These are phyloP conservation scores for Astropecten irregularis DNA, from an alignment of 53 echinoderm and acorn worm genomes.

Conservation along the genomic window DNA sequence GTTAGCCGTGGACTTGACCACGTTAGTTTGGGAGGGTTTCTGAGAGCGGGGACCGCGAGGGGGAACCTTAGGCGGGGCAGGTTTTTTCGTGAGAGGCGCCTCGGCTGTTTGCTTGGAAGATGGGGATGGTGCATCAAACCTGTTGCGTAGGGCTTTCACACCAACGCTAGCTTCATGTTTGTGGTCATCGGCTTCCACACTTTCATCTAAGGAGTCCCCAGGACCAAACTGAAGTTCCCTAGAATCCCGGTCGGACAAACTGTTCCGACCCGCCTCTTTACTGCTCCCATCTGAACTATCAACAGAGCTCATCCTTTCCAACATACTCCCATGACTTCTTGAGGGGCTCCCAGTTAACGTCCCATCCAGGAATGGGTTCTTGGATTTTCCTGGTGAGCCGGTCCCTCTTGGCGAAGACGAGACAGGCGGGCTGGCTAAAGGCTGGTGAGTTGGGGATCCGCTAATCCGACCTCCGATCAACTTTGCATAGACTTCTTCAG, in stretches of 20 bases:
- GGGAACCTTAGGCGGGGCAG: conserved; percentile 30
- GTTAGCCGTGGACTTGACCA: conserved; percentile 34
- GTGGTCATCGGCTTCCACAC: neutral
- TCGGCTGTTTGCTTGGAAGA: neutral
- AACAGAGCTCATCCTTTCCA: conserved; percentile 43
- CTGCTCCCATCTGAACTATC: conserved; percentile 40
- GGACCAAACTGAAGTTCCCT: conserved; percentile 49
- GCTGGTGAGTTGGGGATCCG: neutral
- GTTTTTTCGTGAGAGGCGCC: neutral
- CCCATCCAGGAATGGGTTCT: conserved; percentile 34
- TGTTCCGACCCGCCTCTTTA: conserved; percentile 6
- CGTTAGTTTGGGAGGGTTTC: conserved; percentile 1
- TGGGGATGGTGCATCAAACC: conserved; percentile 4
- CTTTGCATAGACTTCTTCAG: conserved; percentile 72
- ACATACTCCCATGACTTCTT: neutral
- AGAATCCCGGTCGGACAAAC: conserved; percentile 25
- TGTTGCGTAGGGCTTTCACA: conserved; percentile 28
- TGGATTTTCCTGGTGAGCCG: conserved; percentile 22
- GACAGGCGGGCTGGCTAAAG: conserved; percentile 1
- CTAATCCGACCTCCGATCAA: conserved; percentile 75
- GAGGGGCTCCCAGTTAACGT: conserved; percentile 3
- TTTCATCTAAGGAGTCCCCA: conserved; percentile 22
- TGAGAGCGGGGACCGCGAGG: conserved; percentile 59
- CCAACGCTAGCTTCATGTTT: conserved; percentile 11
- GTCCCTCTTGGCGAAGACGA: neutral